Evolutionary conservation across 2,113 vertebrate species (phyloP).

Genomic region (Oreochromis niloticus): DNA sequence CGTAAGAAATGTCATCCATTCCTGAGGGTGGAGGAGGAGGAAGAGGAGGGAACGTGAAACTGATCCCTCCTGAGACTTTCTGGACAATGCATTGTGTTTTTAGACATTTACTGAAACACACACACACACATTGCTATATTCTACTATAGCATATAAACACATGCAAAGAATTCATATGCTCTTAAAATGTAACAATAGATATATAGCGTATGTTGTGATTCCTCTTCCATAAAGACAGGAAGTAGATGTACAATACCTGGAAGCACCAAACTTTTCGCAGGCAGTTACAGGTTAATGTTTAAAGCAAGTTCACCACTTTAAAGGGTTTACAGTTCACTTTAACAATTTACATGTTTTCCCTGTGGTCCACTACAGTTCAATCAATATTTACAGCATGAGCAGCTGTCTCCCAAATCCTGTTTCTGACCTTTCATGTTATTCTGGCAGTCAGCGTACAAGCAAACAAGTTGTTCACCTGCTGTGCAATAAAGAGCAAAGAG

Average conservation of each 20-base stretch:
- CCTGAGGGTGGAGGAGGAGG: slow-evolving; percentile 33
- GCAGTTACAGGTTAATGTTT: slow-evolving; percentile 44
- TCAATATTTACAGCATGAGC: slow-evolving; percentile 59
- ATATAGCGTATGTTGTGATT: slow-evolving; percentile 21
- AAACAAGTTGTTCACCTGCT: slow-evolving; percentile 5
- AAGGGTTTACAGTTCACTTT: slow-evolving; percentile 33
- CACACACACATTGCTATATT: background rate
- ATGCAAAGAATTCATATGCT: slow-evolving; percentile 15
- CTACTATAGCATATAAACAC: background rate
- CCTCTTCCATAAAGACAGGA: slow-evolving; percentile 43
- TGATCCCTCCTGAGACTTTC: slow-evolving; percentile 28
- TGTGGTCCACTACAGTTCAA: slow-evolving; percentile 24
- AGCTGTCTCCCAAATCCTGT: slow-evolving; percentile 43
- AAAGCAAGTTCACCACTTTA: slow-evolving; percentile 44
- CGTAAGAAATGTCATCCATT: slow-evolving; percentile 57
- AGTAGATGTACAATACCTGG: slow-evolving; percentile 62
- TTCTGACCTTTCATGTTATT: slow-evolving; percentile 42
- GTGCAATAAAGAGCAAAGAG: background rate
- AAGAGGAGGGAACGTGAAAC: slow-evolving; percentile 44
- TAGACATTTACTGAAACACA: slow-evolving; percentile 40
- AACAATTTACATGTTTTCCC: slow-evolving; percentile 50
- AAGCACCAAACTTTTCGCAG: slow-evolving; percentile 29
- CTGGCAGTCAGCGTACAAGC: slow-evolving; percentile 1
- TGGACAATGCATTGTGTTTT: slow-evolving; percentile 39
- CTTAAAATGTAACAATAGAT: slow-evolving; percentile 42